A percentile compares a stretch with the other conserved stretches of the same genome.
These are phyloP conservation scores for Sycophila sp. DNA, from an alignment of 1,140 invertebrate genomes.

Conservation along the genomic window DNA sequence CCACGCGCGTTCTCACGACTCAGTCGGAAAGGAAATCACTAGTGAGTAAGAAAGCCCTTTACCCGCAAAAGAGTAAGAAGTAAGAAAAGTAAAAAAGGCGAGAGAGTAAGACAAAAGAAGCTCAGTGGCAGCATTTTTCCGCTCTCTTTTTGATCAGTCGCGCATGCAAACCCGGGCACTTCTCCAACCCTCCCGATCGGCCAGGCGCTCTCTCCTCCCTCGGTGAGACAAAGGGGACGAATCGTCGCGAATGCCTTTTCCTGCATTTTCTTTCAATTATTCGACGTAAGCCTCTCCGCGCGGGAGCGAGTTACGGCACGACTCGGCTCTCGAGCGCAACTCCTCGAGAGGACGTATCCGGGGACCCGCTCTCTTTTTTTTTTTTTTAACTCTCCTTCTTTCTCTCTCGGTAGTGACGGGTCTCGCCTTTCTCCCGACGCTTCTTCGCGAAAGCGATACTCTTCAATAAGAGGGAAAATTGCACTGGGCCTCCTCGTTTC, in stretches of 20 bases:
- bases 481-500: not conserved
- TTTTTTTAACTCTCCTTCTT: not conserved
- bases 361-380: constrained; percentile 17
- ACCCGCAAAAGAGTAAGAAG: no score
- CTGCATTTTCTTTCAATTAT: constrained; percentile 50
- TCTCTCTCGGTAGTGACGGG: not conserved
- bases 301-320: constrained; percentile 49
- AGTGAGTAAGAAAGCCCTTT: no score
- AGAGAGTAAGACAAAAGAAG: no score
- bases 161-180: not conserved
- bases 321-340: constrained; percentile 41
- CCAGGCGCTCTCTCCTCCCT: no score
- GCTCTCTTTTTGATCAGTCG: constrained; percentile 30
- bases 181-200: no score
- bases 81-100: not conserved
- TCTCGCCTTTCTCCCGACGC: not conserved
- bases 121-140: not conserved
- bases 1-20: no score
- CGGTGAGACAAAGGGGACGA: constrained; percentile 22
- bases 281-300: constrained; percentile 18
- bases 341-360: no score
- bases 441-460: not conserved
- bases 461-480: constrained; percentile 30
- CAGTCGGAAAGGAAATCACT: no score
- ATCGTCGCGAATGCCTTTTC: constrained; percentile 44